These are phyloP conservation scores for Terebella lapidaria DNA, from an alignment of 2,888 invertebrate species.

Conservation along the genomic window DNA sequence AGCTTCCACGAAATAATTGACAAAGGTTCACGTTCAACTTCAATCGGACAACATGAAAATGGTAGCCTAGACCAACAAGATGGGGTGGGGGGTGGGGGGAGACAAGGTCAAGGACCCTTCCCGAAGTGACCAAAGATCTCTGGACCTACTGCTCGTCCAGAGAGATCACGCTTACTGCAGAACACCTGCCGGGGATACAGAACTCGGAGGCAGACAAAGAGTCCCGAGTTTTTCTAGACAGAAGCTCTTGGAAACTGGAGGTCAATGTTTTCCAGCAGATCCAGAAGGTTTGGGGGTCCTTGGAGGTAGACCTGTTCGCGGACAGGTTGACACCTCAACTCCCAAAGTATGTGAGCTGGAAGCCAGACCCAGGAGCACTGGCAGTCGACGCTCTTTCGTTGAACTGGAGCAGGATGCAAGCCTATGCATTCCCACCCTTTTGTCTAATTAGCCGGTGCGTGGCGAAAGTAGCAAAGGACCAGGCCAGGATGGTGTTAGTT, in stretches of 20 bases:
- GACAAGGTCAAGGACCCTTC: background rate
- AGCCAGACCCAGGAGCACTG: background rate
- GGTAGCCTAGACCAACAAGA: background rate
- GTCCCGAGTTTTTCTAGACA: background rate
- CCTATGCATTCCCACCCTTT: background rate
- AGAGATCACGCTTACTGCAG: background rate
- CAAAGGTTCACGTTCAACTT: background rate
- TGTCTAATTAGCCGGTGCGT: background rate
- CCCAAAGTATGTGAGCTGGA: background rate
- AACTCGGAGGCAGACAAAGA: background rate
- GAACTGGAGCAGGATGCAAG: background rate
- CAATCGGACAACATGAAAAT: background rate
- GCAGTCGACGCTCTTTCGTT: background rate
- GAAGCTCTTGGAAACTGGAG: background rate
- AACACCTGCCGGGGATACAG: background rate
- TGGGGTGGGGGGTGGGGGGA: background rate
- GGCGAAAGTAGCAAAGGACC: background rate
- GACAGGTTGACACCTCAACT: background rate
- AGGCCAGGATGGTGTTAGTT: too few species aligned
- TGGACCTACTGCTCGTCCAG: background rate
- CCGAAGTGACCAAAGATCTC: background rate
- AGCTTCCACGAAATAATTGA: background rate
- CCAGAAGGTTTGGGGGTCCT: background rate
- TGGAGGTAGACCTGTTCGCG: background rate
- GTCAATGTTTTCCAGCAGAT: background rate